These are phyloP conservation scores for Ethmia dodecea DNA, from an alignment of 2,888 invertebrate genomes.

Conservation along the genomic window DNA sequence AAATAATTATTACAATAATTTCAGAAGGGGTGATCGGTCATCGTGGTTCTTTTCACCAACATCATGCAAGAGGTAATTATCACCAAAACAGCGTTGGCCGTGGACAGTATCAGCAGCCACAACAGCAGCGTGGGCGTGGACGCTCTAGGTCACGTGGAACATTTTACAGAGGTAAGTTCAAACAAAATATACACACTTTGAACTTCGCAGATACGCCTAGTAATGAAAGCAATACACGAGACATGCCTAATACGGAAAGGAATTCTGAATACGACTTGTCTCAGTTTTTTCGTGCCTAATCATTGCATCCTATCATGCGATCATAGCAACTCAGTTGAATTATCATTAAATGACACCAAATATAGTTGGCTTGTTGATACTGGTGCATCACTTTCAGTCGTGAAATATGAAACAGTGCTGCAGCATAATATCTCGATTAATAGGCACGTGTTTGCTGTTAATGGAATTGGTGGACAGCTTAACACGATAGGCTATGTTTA, in stretches of 20 bases:
- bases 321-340: neutral
- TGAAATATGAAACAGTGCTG: conserved; percentile 7
- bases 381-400: conserved; percentile 8
- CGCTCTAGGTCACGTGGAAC: neutral
- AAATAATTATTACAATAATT: neutral
- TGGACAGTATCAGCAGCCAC: neutral
- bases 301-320: conserved; percentile 3
- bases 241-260: neutral
- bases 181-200: neutral
- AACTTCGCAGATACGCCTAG: neutral
- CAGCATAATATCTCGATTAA: conserved; percentile 4
- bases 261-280: neutral
- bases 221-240: neutral
- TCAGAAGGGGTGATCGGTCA: neutral
- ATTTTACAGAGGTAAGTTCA: neutral
- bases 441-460: conserved; percentile 3
- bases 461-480: conserved; percentile 14
- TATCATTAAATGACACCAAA: neutral
- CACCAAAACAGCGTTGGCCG: neutral
- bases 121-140: neutral
- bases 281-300: conserved; percentile 13
- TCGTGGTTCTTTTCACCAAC: neutral
- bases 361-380: conserved; percentile 2
- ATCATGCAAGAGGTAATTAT: neutral
- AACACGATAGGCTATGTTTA: conserved; percentile 10